These are phyloP conservation scores for Triplophysa bombifrons DNA, from an alignment of 2,797 vertebrate species.

Conservation along the genomic window DNA sequence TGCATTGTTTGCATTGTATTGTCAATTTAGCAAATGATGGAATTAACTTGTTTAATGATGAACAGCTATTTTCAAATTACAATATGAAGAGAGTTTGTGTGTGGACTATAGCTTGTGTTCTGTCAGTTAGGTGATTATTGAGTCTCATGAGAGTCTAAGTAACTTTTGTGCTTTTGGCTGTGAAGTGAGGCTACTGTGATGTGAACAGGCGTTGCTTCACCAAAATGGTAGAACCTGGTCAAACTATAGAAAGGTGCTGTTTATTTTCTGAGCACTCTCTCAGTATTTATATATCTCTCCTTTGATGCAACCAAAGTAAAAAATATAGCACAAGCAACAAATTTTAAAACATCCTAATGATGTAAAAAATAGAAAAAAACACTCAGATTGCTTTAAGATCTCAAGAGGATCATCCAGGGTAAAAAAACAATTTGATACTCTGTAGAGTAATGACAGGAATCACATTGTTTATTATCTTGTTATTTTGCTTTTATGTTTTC, in stretches of 20 bases:
- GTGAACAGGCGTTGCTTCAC: not conserved
- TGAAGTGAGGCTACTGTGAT: constrained; percentile 9
- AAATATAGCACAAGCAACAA: not conserved
- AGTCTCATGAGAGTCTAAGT: constrained; percentile 27
- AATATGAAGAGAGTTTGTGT: not conserved
- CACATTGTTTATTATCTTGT: not conserved
- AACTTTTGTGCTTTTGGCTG: constrained; percentile 15
- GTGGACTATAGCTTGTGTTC: constrained; percentile 9
- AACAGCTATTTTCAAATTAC: not conserved
- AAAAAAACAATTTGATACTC: not conserved
- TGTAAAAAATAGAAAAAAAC: not conserved
- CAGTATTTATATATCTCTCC: not conserved
- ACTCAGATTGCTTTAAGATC: no score
- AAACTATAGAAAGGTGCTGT: not conserved
- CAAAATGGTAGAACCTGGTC: not conserved
- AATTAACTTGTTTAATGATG: not conserved
- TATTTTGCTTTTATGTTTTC: not conserved
- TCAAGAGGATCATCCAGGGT: no score
- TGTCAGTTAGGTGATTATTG: constrained; percentile 29
- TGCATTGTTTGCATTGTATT: not conserved
- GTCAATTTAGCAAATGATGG: no score
- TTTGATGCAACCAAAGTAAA: not conserved
- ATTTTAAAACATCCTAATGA: not conserved
- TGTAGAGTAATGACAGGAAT: not conserved
- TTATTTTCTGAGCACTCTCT: not conserved